Percentiles rank a stretch among this genome's conserved stretches.
These are phyloP conservation scores for Chlamydotis undulata DNA, from an alignment of 2,113 vertebrate genomes.

Conservation along the genomic window DNA sequence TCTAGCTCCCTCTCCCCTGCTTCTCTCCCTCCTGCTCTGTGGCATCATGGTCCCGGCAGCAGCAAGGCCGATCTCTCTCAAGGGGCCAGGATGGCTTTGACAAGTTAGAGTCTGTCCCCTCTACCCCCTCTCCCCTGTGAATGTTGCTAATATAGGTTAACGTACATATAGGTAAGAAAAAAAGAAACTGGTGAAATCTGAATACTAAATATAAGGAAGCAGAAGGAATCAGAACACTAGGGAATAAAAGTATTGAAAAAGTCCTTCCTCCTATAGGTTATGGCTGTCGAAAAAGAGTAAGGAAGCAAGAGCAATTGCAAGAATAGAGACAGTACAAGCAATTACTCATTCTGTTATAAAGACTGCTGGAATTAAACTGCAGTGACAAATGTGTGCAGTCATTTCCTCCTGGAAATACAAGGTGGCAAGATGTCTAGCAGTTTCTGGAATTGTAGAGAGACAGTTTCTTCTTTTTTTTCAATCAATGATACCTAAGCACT, in stretches of 20 bases:
- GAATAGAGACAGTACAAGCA: neutral
- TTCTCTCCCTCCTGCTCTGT: neutral
- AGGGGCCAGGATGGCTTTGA: neutral
- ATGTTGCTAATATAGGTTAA: neutral
- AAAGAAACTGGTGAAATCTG: neutral
- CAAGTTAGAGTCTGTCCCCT: neutral
- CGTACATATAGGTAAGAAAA: neutral
- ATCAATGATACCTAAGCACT: neutral
- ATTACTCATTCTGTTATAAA: neutral
- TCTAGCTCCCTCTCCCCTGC: accelerated
- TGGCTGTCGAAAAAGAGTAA: neutral
- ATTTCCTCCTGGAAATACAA: neutral
- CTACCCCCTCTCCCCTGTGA: neutral
- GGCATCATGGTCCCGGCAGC: neutral
- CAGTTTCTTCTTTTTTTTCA: neutral
- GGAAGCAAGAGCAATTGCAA: neutral
- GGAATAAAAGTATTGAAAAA: neutral
- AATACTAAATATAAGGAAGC: neutral
- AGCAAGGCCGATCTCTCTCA: neutral
- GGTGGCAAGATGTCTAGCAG: neutral
- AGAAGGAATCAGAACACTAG: neutral
- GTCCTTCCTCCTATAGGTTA: neutral
- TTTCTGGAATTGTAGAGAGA: neutral
- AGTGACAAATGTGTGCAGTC: neutral
- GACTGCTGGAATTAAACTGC: neutral